A percentile compares a stretch with the other conserved stretches of the same genome.
phyloP scores from a whole-genome alignment of 35 echinoderm and acorn worm species.

The Lytechinus pictus region DNA sequence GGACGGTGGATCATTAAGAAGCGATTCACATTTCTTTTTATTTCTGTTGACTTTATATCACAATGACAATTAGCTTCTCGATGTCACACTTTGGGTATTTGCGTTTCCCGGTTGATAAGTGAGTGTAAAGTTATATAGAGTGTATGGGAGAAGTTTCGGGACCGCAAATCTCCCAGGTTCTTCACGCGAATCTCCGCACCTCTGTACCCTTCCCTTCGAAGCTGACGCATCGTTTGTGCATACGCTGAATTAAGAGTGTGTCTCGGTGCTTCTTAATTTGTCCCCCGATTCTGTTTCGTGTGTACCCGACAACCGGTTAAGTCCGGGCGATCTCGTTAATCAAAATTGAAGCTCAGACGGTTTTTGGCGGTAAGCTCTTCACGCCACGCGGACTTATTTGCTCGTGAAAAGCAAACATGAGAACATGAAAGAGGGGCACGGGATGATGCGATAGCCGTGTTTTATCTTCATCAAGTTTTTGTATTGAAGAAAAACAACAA shows the following conservation, averaged over 20 bases:
- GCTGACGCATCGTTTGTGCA: neutral
- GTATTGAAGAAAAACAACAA: slow-evolving; percentile 2
- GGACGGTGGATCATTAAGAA: neutral
- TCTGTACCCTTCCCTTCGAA: neutral
- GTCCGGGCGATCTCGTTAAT: neutral
- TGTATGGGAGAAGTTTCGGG: neutral
- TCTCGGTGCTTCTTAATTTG: neutral
- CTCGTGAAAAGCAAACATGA: slow-evolving; percentile 11
- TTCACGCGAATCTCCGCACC: neutral
- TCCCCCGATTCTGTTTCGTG: neutral
- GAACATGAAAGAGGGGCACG: neutral
- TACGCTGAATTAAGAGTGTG: neutral
- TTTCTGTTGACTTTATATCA: neutral
- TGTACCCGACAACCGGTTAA: neutral
- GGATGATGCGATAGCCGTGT: neutral
- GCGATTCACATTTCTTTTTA: neutral
- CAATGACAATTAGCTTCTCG: neutral
- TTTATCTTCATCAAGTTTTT: neutral
- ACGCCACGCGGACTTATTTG: neutral
- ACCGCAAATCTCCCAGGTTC: neutral
- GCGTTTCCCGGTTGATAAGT: neutral
- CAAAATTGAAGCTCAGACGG: slow-evolving; percentile 16
- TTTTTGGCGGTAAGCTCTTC: neutral
- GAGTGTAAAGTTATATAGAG: no score
- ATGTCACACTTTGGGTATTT: neutral